Evolutionary conservation across 2,797 vertebrate genomes (phyloP).

Genomic region (Tragopan temminckii): DNA sequence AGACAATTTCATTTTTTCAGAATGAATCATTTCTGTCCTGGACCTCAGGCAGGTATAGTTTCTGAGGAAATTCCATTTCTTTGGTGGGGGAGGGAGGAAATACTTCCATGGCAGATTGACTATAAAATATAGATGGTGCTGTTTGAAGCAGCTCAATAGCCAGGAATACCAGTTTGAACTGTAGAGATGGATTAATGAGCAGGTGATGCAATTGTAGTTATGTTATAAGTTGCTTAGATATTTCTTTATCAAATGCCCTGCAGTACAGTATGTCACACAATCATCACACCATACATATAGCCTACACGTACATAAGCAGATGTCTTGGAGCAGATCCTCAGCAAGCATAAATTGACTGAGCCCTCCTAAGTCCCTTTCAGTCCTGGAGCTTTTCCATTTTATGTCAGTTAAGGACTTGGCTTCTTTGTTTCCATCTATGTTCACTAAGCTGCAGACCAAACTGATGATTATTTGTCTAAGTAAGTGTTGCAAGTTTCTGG

Average conservation of each 20-base stretch:
- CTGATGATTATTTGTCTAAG: not conserved
- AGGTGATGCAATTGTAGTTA: not conserved
- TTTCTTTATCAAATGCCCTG: slow-evolving; percentile 48
- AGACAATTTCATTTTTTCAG: not conserved
- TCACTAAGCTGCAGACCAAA: slow-evolving; percentile 29
- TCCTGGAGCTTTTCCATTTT: not conserved
- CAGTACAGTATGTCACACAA: not conserved
- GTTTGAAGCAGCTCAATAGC: slow-evolving; percentile 36
- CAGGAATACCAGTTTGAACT: not conserved
- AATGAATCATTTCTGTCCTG: not conserved
- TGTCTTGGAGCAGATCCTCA: not conserved
- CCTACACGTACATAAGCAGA: rapidly evolving
- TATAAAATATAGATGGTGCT: slow-evolving; percentile 59
- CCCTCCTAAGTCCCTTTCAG: not conserved
- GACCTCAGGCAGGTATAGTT: not conserved
- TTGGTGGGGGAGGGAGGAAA: slow-evolving; percentile 12
- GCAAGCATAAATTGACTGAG: not conserved
- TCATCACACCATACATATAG: not conserved
- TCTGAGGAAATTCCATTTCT: slow-evolving; percentile 45
- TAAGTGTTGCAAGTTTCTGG: slow-evolving; percentile 48
- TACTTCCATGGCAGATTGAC: slow-evolving; percentile 46
- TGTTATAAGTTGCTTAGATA: slow-evolving; percentile 24
- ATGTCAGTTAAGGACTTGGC: not conserved
- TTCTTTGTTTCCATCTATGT: not conserved
- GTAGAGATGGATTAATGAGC: slow-evolving; percentile 1